Percentiles rank a stretch among this genome's conserved stretches.
Evolutionary conservation across 2,797 vertebrate genomes (phyloP).

Genomic region (Novumbra hubbsi): DNA sequence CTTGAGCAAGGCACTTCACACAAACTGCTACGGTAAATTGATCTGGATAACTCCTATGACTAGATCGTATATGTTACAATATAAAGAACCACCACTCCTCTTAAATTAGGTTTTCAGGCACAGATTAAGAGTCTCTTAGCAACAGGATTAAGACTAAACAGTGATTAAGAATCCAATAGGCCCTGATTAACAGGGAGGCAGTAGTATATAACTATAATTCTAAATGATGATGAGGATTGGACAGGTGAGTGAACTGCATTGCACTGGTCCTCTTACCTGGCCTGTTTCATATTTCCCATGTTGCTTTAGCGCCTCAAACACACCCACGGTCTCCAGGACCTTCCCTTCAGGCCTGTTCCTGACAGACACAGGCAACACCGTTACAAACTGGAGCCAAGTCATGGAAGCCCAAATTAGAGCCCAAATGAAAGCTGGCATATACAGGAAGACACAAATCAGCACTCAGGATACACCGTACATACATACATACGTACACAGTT

Average conservation of each 20-base stretch:
- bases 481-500: too few relatives aligned
- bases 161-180: neutral
- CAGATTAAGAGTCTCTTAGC: neutral
- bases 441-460: slow-evolving; percentile 2
- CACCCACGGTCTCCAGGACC: slow-evolving; percentile 92
- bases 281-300: slow-evolving; percentile 97
- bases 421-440: neutral
- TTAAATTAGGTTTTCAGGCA: neutral
- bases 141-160: neutral
- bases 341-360: slow-evolving; percentile 95
- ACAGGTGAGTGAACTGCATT: neutral
- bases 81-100: neutral
- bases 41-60: too few relatives aligned
- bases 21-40: too few relatives aligned
- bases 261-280: slow-evolving; percentile 76
- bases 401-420: neutral
- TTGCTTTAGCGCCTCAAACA: slow-evolving; percentile 93
- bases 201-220: neutral
- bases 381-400: slow-evolving; percentile 41
- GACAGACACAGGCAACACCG: slow-evolving; percentile 54
- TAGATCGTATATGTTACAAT: too few relatives aligned
- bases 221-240: neutral
- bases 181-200: neutral
- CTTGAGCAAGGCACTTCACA: too few relatives aligned
- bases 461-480: too few relatives aligned